These are phyloP conservation scores for Montipora capitata DNA, from an alignment of 92 coral and sea anemone species.

Conservation along the genomic window DNA sequence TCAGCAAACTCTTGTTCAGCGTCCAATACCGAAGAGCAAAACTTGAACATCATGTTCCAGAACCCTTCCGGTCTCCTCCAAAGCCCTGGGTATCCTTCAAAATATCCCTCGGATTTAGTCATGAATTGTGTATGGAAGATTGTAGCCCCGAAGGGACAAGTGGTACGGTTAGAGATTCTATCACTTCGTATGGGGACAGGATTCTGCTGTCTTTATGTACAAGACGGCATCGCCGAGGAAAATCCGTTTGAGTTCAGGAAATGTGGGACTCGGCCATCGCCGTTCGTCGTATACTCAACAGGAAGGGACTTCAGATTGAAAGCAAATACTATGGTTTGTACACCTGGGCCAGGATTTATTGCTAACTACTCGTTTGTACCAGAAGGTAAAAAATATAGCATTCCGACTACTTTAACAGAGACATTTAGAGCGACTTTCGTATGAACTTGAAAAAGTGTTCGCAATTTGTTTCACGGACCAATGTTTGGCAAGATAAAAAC, in stretches of 20 bases:
- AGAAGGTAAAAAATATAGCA: conserved; percentile 11
- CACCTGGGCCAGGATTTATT: conserved; percentile 29
- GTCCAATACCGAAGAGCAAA: conserved; percentile 32
- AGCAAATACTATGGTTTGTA: not conserved
- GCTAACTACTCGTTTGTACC: conserved; percentile 48
- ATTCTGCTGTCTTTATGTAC: not conserved
- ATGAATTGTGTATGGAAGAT: conserved; percentile 62
- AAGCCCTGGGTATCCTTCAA: conserved; percentile 69
- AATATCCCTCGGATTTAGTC: conserved; percentile 34
- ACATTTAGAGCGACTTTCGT: too few relatives aligned
- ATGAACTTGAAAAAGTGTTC: too few relatives aligned
- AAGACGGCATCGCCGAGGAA: not conserved
- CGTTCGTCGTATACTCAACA: conserved; percentile 20
- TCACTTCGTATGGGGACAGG: conserved; percentile 15
- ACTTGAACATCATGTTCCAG: conserved; percentile 38
- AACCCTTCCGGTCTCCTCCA: conserved; percentile 50
- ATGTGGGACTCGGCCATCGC: not conserved
- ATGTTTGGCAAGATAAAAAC: too few relatives aligned
- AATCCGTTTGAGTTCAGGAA: not conserved
- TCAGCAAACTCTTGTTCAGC: conserved; percentile 33
- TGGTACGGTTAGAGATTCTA: conserved; percentile 54
- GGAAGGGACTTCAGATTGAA: conserved; percentile 12
- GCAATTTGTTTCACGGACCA: too few relatives aligned
- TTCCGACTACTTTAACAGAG: too few relatives aligned
- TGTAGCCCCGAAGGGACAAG: conserved; percentile 51